Percentiles rank a stretch among this genome's conserved stretches.
phyloP scores from a whole-genome alignment of 2,113 vertebrate genomes.

The Platichthys stellatus region DNA sequence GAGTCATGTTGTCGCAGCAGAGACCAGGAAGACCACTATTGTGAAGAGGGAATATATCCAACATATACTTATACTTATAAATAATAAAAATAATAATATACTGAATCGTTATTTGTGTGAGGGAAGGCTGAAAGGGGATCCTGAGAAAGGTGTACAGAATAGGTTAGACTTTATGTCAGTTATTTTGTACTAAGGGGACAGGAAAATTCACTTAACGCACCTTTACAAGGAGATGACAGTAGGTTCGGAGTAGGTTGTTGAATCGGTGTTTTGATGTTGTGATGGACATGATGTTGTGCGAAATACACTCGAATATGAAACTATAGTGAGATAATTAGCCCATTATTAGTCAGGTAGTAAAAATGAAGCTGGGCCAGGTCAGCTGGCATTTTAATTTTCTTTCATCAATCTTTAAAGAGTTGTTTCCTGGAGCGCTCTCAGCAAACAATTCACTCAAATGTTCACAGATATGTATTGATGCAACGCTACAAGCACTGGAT shows the following conservation, averaged over 20 bases:
- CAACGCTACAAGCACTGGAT: slow-evolving; percentile 40
- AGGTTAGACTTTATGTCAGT: slow-evolving; percentile 21
- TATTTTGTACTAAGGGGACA: slow-evolving; percentile 26
- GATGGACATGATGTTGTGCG: slow-evolving; percentile 48
- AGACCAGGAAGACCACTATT: slow-evolving; percentile 28
- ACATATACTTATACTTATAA: slow-evolving; percentile 39
- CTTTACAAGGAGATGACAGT: slow-evolving; percentile 43
- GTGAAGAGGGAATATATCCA: slow-evolving; percentile 43
- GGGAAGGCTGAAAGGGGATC: slow-evolving; percentile 33
- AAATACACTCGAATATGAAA: slow-evolving; percentile 31
- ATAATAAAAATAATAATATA: slow-evolving; percentile 20
- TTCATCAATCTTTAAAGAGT: slow-evolving; percentile 8
- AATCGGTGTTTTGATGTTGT: slow-evolving; percentile 63
- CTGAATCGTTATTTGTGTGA: slow-evolving; percentile 50
- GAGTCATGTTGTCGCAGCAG: slow-evolving; percentile 27
- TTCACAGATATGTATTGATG: slow-evolving; percentile 54
- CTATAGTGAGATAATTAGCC: slow-evolving; percentile 20
- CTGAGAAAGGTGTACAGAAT: slow-evolving; percentile 20
- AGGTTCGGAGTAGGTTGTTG: slow-evolving; percentile 44
- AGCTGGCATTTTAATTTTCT: neutral
- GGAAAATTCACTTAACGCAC: slow-evolving; percentile 41
- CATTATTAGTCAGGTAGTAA: slow-evolving; percentile 49
- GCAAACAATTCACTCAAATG: slow-evolving; percentile 34
- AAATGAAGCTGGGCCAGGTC: slow-evolving; percentile 39
- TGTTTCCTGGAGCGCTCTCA: slow-evolving; percentile 19